phyloP scores from a whole-genome alignment of 1,140 invertebrate genomes.

The Pentalonia nigronervosa region DNA sequence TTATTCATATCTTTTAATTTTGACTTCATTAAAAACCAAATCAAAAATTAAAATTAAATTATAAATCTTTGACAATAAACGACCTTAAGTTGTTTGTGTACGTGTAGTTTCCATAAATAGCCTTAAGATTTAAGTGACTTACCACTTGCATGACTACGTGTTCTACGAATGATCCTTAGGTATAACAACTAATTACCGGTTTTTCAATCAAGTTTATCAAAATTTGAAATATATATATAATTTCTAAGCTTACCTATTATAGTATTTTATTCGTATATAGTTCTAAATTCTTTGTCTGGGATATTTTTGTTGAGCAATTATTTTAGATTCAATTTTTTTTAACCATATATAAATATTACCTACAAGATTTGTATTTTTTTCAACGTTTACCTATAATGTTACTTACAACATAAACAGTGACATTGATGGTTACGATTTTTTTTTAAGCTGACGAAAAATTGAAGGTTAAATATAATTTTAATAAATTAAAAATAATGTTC shows the following conservation, averaged over 20 bases:
- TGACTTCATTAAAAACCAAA: not conserved
- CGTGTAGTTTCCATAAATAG: not conserved
- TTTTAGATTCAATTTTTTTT: constrained; percentile 4
- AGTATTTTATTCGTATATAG: not conserved
- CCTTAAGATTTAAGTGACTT: not conserved
- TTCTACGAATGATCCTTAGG: not conserved
- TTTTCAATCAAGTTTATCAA: constrained; percentile 5
- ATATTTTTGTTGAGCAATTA: not conserved
- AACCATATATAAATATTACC: not conserved
- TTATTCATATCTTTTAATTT: not conserved
- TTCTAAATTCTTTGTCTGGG: not conserved
- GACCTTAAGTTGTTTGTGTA: not conserved
- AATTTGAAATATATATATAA: not conserved
- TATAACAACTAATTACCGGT: constrained; percentile 24
- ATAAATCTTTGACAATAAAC: not conserved
- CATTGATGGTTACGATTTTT: not conserved
- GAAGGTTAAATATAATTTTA: constrained; percentile 9
- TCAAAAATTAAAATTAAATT: not conserved
- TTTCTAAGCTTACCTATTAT: not conserved
- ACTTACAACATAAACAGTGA: not conserved
- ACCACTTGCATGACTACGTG: not conserved
- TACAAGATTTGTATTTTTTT: not conserved
- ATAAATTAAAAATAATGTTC: not conserved
- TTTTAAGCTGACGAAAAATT: not conserved
- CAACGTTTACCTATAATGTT: not conserved